Evolutionary conservation across 2,888 invertebrate species (phyloP).

Genomic region (Gymnoscelis rufifasciata): DNA sequence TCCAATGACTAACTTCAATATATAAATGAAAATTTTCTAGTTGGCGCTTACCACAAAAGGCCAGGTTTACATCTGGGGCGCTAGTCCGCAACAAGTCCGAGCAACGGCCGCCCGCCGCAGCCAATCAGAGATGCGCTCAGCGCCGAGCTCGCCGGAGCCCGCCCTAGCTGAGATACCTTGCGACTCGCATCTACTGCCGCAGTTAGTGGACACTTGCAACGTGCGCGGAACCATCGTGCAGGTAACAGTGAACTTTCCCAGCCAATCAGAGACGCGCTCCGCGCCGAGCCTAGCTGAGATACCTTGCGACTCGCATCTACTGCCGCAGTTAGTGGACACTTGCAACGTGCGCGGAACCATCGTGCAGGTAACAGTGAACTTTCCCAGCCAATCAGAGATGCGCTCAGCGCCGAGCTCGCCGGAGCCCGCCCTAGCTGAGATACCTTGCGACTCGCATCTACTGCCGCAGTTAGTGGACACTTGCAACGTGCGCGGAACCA

Average conservation of each 20-base stretch:
- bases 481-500: too few relatives aligned
- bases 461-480: too few relatives aligned
- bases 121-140: conserved; percentile 26
- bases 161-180: conserved; percentile 16
- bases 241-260: conserved; percentile 50
- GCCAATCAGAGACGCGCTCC: conserved; percentile 24
- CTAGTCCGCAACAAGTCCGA: conserved; percentile 81
- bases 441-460: too few relatives aligned
- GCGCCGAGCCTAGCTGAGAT: conserved; percentile 11
- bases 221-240: conserved; percentile 82
- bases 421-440: conserved; percentile 14
- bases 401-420: conserved; percentile 27
- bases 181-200: conserved; percentile 76
- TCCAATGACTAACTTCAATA: too few relatives aligned
- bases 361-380: conserved; percentile 58
- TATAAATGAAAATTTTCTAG: too few relatives aligned
- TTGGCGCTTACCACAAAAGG: conserved; percentile 72
- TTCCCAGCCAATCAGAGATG: conserved; percentile 33
- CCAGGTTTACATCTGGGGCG: conserved; percentile 79
- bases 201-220: conserved; percentile 80
- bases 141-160: conserved; percentile 24
- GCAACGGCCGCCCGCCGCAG: conserved; percentile 70
- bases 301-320: too few relatives aligned
- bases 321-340: too few relatives aligned
- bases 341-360: too few relatives aligned